Conservation (phyloP, 64 coral and sea anemone genomes). For the Porites lutea region DNA sequence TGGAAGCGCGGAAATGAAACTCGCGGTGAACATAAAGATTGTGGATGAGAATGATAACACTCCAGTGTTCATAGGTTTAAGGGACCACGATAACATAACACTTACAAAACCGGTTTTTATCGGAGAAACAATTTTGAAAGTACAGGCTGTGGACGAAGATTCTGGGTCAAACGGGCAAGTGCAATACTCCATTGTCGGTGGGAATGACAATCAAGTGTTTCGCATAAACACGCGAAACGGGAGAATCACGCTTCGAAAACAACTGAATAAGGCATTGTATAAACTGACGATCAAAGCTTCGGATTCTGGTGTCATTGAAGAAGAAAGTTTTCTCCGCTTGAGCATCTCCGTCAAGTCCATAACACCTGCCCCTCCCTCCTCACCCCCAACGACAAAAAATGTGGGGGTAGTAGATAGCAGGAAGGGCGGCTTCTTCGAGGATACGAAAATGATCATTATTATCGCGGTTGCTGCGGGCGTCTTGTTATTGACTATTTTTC, state of each 20-base stretch:
- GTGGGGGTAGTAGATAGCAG: not conserved
- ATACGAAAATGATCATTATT: constrained; percentile 73
- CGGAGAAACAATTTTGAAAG: constrained; percentile 72
- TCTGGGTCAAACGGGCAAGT: constrained; percentile 68
- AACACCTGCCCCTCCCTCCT: not conserved
- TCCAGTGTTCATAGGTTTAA: constrained; percentile 80
- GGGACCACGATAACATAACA: constrained; percentile 54
- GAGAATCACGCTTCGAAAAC: constrained; percentile 59
- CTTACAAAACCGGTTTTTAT: constrained; percentile 59
- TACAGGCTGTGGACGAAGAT: constrained; percentile 73
- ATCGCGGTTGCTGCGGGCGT: constrained; percentile 70
- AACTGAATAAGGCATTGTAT: constrained; percentile 58
- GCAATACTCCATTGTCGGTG: constrained; percentile 67
- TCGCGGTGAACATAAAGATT: constrained; percentile 56
- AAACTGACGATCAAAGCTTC: constrained; percentile 73
- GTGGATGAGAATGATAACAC: constrained; percentile 82
- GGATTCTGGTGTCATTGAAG: constrained; percentile 59
- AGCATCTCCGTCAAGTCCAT: constrained; percentile 7
- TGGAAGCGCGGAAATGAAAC: constrained; percentile 22
- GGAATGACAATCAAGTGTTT: constrained; percentile 72
- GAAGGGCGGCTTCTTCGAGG: constrained; percentile 39
- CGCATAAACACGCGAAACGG: constrained; percentile 61
- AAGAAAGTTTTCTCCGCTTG: constrained; percentile 50
- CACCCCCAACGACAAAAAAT: not conserved
- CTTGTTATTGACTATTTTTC: constrained; percentile 48